Evolutionary conservation across 2,888 invertebrate genomes (phyloP), one percentile per base, ranked within the genome.

Genomic region (Mesochorus sp.): DNA sequence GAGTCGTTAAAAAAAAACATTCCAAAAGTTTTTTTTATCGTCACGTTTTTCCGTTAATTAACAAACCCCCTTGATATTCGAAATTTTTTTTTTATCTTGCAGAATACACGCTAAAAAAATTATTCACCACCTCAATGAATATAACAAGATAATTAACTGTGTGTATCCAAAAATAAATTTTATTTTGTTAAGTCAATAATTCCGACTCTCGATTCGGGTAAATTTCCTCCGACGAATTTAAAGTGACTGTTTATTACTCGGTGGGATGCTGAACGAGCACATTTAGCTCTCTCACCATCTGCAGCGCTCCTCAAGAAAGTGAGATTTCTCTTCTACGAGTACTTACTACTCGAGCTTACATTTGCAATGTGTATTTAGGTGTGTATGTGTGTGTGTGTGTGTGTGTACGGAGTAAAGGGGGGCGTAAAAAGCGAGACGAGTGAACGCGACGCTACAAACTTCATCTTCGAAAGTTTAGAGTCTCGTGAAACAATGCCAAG

Each of bases 401-500:
- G 12, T 49, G 4, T 42, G 12, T 31, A 21, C 14, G 17, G 37
- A 28, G 3, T 26, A 3, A 17, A 31, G n/a, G 51, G 19, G 31
- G 8, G 17, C 14, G 12, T 57, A 57, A 12, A 21, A 19, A 14
- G 26, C 26, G 53, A 71, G 55, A 71, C 59, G 34, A 24, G 10
- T 39, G 21, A 39, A 51, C 26, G 17, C 49, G 57, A 57, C 42
- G 31, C 17, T 21, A 53, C 42, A 37, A 73, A 64, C 26, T 31
- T 57, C 72, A 55, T 73, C 55, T 51, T 73, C 68, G 57, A 34
- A 78, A 68, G 64, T 78, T 73, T 70, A 74, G 37, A 64, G 57
- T 31, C 57, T 59, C 76, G 57, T 57, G 70, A 70, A 67, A 74
- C 68, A 78, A 73, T 78, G 74, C 59, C 78, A 70, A 70, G 59